Conservation (phyloP, 1,140 invertebrate genomes). For the Dendroctonus valens region DNA sequence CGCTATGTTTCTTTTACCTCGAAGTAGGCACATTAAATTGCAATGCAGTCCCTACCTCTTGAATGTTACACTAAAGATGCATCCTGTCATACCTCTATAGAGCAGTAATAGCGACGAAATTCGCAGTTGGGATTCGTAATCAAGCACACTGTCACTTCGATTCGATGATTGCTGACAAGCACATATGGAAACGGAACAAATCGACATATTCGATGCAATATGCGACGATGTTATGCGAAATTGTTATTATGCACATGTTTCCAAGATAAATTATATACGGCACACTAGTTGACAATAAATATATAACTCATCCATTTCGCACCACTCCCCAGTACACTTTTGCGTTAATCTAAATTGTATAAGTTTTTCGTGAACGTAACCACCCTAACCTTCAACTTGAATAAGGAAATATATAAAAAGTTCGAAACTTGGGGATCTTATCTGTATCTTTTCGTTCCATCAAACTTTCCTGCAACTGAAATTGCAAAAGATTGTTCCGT, state of each 20-base stretch:
- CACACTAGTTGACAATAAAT: too few species aligned
- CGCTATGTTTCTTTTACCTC: too few species aligned
- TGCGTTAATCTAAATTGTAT: background rate
- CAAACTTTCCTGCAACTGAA: constrained; percentile 30
- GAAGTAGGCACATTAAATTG: too few species aligned
- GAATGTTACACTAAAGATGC: too few species aligned
- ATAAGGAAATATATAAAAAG: constrained; percentile 3
- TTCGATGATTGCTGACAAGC: constrained; percentile 11
- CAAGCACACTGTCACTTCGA: constrained; percentile 14
- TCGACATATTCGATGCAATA: constrained; percentile 7
- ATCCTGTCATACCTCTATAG: too few species aligned
- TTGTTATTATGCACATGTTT: background rate
- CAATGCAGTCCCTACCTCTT: too few species aligned
- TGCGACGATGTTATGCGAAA: background rate
- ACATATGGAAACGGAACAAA: constrained; percentile 5
- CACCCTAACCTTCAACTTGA: constrained; percentile 14
- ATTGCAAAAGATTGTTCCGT: constrained; percentile 35
- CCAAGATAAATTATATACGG: too few species aligned
- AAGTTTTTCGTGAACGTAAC: background rate
- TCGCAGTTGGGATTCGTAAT: constrained; percentile 11
- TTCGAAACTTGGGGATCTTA: constrained; percentile 6
- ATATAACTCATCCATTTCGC: too few species aligned
- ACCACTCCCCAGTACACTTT: background rate
- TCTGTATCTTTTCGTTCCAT: constrained; percentile 11
- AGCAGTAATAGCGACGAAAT: constrained; percentile 2